Evolutionary conservation across 2,113 vertebrate genomes (phyloP), one percentile per base, ranked within the genome.

Genomic region (Cheilinus undulatus): DNA sequence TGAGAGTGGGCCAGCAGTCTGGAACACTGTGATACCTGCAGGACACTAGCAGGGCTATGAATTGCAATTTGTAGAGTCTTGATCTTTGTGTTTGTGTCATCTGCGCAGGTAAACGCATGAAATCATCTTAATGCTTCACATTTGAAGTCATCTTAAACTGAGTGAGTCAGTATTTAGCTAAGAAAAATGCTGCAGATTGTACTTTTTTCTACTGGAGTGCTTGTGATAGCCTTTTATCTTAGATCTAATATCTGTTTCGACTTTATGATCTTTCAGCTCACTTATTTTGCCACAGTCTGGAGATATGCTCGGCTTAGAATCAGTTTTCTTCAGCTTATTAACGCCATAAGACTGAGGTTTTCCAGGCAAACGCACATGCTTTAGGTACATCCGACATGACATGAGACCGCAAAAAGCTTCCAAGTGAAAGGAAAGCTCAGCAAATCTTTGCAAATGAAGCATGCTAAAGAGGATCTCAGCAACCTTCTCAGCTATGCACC

Each of bases 351-450:
- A 7, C 30, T 3, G 13, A 42, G 23, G 10, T 17, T 69, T 58
- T 71, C 62, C 58, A 58, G 20, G 28, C 27, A 17, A 45, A 20
- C 4, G 32, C 23, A 62, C 4, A 6, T 67, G 60, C 75, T 67
- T 69, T 63, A 23, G 59, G 58, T 38, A 69, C 60, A 69, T 52
- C 5, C 13, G 50, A 36, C 36, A 42, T 3, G 13, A 23, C 28
- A 50, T 24, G n/a, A 43, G 49, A 24, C 20, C 7, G 3, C 8
- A n/a, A 34, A 70, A 76, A 36, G 38, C 24, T 45, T 45, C 12
- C 0, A 34, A 48, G 8, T 4, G 27, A 15, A 40, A 42, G 5
- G 19, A 42, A 15, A 48, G 43, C 34, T 56, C 20, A 36, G 52
- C 52, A 23, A 34, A 42, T 72, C 43, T 27, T 0, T 49, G 19